A percentile compares a stretch with the other conserved stretches of the same genome.
Evolutionary conservation across 2,797 vertebrate species (phyloP).

Genomic region (Scomberomorus guttatus): DNA sequence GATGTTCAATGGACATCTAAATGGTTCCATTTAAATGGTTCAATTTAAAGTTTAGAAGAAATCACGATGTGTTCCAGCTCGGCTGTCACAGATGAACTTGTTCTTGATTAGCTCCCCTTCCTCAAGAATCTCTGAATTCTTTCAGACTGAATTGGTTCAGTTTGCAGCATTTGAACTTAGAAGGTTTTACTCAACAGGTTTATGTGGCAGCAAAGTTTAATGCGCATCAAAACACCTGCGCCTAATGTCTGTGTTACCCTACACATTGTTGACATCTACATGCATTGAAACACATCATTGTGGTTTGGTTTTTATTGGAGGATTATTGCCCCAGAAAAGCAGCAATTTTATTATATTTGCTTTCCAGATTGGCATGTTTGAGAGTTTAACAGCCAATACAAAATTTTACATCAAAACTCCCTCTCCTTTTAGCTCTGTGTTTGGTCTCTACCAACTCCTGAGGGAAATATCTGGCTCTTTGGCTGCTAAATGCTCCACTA

Average conservation of each 20-base stretch:
- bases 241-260: slow-evolving; percentile 14
- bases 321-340: slow-evolving; percentile 14
- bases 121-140: not conserved
- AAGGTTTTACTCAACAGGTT: not conserved
- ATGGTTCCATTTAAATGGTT: not conserved
- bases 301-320: not conserved
- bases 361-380: not conserved
- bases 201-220: not conserved
- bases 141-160: not conserved
- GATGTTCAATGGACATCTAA: slow-evolving; percentile 11
- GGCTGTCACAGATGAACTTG: slow-evolving; percentile 17
- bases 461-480: not conserved
- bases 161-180: slow-evolving; percentile 11
- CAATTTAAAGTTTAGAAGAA: slow-evolving; percentile 4
- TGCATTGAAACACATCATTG: slow-evolving; percentile 12
- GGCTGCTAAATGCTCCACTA: too few relatives aligned
- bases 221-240: not conserved
- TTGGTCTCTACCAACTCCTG: not conserved
- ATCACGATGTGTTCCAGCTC: not conserved
- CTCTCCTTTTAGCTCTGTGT: not conserved
- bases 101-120: slow-evolving; percentile 12
- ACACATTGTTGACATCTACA: slow-evolving; percentile 9
- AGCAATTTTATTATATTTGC: not conserved
- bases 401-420: not conserved
- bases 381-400: too few relatives aligned